Base-by-base conservation (phyloP, 2,113 vertebrate species). In the Fulmarus glacialis region DNA sequence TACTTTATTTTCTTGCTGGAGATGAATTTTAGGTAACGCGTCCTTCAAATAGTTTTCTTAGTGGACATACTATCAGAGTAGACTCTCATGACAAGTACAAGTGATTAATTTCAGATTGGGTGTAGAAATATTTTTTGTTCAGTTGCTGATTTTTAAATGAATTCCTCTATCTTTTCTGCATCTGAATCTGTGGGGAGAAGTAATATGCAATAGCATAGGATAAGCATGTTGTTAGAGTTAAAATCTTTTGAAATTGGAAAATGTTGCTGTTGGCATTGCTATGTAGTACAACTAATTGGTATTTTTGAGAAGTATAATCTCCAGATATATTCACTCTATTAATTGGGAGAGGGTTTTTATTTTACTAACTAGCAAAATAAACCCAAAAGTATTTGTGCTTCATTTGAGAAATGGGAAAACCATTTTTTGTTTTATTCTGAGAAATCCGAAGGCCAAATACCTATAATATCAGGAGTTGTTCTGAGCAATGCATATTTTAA, bases 31-130 rank as follows among this genome's bases (percentile, higher is more conserved):
- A 68, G 10, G 12, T 50, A 38, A n/a, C 0, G 1, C 30, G 42
- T 60, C 20, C 27, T 85, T 85, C 43, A 14, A 13, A 15, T 11
- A 5, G 12, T 26, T 48, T 63, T 72, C 4, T 22, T 36, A 26
- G 47, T 16, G 36, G 23, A 8, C 0, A 0, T 20, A 5, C 3
- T 40, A 12, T 26, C 6, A 29, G 23, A 23, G 52, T 38, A 36
- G 7, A n/a, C 38, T 71, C 24, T 52, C 2, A 1, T 12, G 9
- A 42, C 4, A 34, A 59, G 3, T 10, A 14, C 7, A 63, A 81
- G 12, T 48, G 19, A 45, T 40, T 40, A 7, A 32, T 53, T 88
- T 92, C 12, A 55, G 24, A 26, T 17, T 66, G 12, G 11, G 2
- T 1, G 0, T 22, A 21, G 15, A 59, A 6, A 11, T 63, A 48